These are phyloP conservation scores for Aphis craccivora DNA, from an alignment of 1,140 invertebrate species.

Conservation along the genomic window DNA sequence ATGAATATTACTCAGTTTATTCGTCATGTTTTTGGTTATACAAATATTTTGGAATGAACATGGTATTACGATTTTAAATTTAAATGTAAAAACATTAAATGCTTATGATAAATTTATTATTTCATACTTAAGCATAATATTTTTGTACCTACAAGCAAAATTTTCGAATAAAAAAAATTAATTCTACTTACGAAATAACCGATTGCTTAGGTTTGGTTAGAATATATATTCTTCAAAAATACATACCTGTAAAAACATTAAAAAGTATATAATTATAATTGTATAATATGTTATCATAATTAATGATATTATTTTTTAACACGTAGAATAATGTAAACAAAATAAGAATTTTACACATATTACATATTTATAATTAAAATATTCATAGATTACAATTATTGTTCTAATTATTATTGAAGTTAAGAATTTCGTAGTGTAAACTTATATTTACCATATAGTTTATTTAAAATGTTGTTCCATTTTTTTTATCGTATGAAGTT, in stretches of 20 bases:
- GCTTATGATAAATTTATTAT: neutral
- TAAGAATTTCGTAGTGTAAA: neutral
- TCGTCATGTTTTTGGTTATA: neutral
- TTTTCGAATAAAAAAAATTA: neutral
- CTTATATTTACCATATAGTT: neutral
- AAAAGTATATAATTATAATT: neutral
- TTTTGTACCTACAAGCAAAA: neutral
- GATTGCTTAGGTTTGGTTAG: neutral
- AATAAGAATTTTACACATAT: too few species aligned
- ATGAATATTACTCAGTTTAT: neutral
- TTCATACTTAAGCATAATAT: neutral
- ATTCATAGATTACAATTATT: neutral
- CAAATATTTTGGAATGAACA: neutral
- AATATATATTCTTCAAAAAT: neutral
- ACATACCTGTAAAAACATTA: constrained; percentile 27
- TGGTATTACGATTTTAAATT: neutral
- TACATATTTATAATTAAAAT: neutral
- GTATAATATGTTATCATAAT: neutral
- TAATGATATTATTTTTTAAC: neutral
- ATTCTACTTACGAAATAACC: neutral
- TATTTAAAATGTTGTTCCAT: neutral
- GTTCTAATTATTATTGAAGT: neutral
- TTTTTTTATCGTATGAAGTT: neutral
- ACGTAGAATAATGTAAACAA: neutral
- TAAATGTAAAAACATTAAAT: neutral